phyloP scores from a whole-genome alignment of 2,113 vertebrate species.

The Salvelinus alpinus region DNA sequence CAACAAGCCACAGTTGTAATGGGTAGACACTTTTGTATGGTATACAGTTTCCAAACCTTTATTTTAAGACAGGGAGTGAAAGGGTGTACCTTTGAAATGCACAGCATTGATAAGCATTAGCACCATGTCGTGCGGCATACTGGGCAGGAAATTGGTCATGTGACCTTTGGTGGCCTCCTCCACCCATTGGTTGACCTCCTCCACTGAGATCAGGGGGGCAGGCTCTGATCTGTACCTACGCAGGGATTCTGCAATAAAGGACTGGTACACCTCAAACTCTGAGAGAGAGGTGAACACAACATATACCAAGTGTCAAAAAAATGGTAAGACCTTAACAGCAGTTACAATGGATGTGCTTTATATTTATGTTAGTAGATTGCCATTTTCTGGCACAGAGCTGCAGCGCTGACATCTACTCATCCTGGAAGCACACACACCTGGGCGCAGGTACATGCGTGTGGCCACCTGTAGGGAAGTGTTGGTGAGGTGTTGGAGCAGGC shows the following conservation, averaged over 20 bases:
- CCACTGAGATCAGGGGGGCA: constrained; percentile 70
- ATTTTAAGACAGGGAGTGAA: neutral
- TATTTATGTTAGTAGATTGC: too few species aligned
- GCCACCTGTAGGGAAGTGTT: constrained; percentile 68
- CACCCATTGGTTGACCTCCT: constrained; percentile 87
- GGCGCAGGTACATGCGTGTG: constrained; percentile 77
- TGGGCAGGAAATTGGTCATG: constrained; percentile 82
- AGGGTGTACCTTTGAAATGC: constrained; percentile 81
- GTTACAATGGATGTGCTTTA: too few species aligned
- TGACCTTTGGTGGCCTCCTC: constrained; percentile 81
- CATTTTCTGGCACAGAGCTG: too few species aligned
- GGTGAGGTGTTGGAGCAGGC: constrained; percentile 59
- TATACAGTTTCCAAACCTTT: neutral
- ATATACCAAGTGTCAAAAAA: neutral
- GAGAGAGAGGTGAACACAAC: constrained; percentile 2
- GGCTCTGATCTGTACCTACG: constrained; percentile 80
- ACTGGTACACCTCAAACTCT: constrained; percentile 82
- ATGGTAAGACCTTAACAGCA: too few species aligned
- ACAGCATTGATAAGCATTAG: constrained; percentile 87
- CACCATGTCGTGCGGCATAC: constrained; percentile 74
- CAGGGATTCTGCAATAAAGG: constrained; percentile 79
- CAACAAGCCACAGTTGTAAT: neutral
- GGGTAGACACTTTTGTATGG: too few species aligned
- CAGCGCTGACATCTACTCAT: too few species aligned
- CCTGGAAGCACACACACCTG: constrained; percentile 67